These are phyloP conservation scores for Aphidius ervi DNA, from an alignment of 1,140 invertebrate genomes.

Conservation along the genomic window DNA sequence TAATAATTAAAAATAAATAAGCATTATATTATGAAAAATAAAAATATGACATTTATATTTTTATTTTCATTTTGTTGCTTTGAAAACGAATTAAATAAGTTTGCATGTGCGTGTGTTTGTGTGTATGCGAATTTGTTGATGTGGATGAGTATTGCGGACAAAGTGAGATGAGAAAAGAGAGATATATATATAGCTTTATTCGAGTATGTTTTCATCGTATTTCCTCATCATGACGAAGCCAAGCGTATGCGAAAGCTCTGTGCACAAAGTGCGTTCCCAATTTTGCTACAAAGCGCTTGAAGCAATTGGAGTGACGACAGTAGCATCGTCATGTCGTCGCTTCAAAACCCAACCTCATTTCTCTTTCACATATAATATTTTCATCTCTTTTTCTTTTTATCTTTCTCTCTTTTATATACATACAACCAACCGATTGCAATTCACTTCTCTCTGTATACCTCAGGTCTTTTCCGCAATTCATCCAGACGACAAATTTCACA, in stretches of 20 bases:
- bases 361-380: too few species aligned
- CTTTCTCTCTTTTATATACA: not conserved
- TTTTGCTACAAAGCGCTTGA: constrained; percentile 27
- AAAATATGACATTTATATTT: too few species aligned
- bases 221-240: too few species aligned
- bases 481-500: constrained; percentile 5
- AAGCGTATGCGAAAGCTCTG: too few species aligned
- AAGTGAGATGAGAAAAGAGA: not conserved
- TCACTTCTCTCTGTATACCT: constrained; percentile 2
- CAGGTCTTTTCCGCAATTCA: not conserved
- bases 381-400: too few species aligned
- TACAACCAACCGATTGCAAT: constrained; percentile 21
- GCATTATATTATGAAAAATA: too few species aligned
- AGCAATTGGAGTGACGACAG: constrained; percentile 24
- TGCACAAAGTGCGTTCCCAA: constrained; percentile 26
- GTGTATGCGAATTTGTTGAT: too few species aligned
- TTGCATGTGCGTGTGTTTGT: too few species aligned
- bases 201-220: too few species aligned
- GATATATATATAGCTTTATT: not conserved
- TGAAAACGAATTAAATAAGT: too few species aligned
- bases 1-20: too few species aligned
- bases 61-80: too few species aligned
- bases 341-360: constrained; percentile 6
- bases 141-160: not conserved
- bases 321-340: constrained; percentile 14